These are phyloP conservation scores for Trissolcus japonicus DNA, from an alignment of 2,888 invertebrate genomes.

Conservation along the genomic window DNA sequence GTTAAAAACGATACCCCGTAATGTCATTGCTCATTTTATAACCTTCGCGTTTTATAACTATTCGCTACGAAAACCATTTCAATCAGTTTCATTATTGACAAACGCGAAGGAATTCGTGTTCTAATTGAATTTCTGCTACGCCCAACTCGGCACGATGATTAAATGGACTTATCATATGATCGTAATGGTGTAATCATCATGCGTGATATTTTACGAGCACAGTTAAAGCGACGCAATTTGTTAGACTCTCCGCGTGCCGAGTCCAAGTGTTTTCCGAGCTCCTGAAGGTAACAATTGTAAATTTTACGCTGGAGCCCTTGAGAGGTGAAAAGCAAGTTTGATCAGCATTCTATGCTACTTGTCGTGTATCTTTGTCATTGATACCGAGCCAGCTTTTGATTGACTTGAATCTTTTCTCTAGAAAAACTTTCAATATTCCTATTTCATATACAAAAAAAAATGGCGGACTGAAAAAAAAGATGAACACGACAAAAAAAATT, in stretches of 20 bases:
- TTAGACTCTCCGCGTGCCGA: background rate
- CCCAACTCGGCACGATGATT: background rate
- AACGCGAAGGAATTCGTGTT: slow-evolving; percentile 7
- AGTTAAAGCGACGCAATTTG: background rate
- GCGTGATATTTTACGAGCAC: too few species aligned
- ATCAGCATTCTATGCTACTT: slow-evolving; percentile 36
- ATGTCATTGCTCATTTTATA: slow-evolving; percentile 51
- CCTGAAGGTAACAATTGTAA: slow-evolving; percentile 21
- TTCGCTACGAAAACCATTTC: slow-evolving; percentile 36
- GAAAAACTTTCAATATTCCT: slow-evolving; percentile 1
- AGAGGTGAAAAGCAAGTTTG: slow-evolving; percentile 63
- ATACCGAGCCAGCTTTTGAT: slow-evolving; percentile 43
- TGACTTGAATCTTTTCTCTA: slow-evolving; percentile 39
- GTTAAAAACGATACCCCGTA: slow-evolving; percentile 43
- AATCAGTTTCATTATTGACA: slow-evolving; percentile 24
- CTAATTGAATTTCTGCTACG: slow-evolving; percentile 22
- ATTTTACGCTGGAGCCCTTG: slow-evolving; percentile 59
- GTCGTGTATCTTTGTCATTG: slow-evolving; percentile 44
- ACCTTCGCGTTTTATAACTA: slow-evolving; percentile 44
- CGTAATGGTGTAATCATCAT: too few species aligned
- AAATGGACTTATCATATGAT: too few species aligned
- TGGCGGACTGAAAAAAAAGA: too few species aligned
- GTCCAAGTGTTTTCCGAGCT: slow-evolving; percentile 14
- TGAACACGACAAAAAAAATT: too few species aligned
- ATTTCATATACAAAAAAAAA: too few species aligned